Percentiles rank a stretch among this genome's conserved stretches.
Conservation (phyloP, 1,140 invertebrate genomes). For the Panagrolaimus sp. region DNA sequence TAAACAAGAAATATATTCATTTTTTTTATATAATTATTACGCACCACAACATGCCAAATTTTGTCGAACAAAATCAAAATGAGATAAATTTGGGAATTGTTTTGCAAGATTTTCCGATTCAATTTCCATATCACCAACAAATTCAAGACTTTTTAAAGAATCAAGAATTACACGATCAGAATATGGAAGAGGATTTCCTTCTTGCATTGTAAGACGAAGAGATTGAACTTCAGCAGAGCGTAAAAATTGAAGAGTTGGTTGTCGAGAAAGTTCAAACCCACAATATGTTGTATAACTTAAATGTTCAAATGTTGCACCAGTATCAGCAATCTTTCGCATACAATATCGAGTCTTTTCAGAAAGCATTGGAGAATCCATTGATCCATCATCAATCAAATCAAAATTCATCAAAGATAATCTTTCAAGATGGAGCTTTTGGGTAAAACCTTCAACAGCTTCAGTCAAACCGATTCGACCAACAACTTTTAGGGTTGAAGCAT, state of each 20-base stretch:
- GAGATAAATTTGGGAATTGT: slow-evolving; percentile 43
- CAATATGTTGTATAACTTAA: slow-evolving; percentile 48
- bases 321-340: slow-evolving; percentile 36
- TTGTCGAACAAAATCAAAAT: slow-evolving; percentile 35
- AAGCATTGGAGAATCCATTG: slow-evolving; percentile 34
- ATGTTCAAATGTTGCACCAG: slow-evolving; percentile 47
- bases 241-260: slow-evolving; percentile 41
- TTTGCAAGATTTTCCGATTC: slow-evolving; percentile 21
- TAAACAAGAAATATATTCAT: too few relatives aligned
- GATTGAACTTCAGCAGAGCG: slow-evolving; percentile 30
- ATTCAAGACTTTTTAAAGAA: slow-evolving; percentile 28
- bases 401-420: slow-evolving; percentile 50
- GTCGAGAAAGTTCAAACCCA: slow-evolving; percentile 43
- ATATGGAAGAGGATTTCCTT: slow-evolving; percentile 31
- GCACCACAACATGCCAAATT: slow-evolving; percentile 25
- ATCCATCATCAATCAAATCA: slow-evolving; percentile 38
- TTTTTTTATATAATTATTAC: too few relatives aligned
- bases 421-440: slow-evolving; percentile 41
- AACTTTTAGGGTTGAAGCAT: slow-evolving; percentile 38
- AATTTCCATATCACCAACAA: slow-evolving; percentile 36
- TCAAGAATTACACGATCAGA: slow-evolving; percentile 25
- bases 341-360: slow-evolving; percentile 32
- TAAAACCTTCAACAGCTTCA: slow-evolving; percentile 42
- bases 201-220: slow-evolving; percentile 47
- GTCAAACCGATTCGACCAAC: slow-evolving; percentile 41